A percentile compares a stretch with the other conserved stretches of the same genome.
Conservation (phyloP, 2,888 invertebrate genomes). For the Papilio elwesi region DNA sequence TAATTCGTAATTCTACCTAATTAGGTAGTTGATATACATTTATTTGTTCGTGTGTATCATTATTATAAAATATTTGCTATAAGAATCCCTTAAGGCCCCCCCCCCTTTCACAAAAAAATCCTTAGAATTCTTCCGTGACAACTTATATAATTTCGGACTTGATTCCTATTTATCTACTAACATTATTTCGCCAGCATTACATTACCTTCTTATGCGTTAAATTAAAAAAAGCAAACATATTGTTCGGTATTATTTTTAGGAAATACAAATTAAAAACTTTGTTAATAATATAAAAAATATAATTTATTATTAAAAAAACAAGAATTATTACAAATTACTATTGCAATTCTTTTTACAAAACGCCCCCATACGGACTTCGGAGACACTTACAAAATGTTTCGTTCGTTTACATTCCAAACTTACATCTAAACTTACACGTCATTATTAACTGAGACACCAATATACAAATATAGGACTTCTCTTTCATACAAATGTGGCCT, state of each 20-base stretch:
- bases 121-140: no score
- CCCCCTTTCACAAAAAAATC: no score
- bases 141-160: no score
- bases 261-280: constrained; percentile 37
- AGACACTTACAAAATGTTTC: constrained; percentile 63
- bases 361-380: constrained; percentile 49
- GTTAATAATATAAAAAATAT: constrained; percentile 71
- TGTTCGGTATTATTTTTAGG: not conserved
- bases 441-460: constrained; percentile 26
- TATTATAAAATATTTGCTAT: no score
- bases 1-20: no score
- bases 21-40: no score
- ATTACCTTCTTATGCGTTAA: no score
- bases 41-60: no score
- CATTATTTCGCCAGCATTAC: no score
- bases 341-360: constrained; percentile 66
- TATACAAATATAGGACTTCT: constrained; percentile 3
- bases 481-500: not conserved
- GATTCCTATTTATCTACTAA: no score
- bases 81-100: no score
- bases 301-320: constrained; percentile 81
- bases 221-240: no score
- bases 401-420: constrained; percentile 63
- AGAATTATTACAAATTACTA: constrained; percentile 72
- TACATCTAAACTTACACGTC: constrained; percentile 61